Evolutionary conservation across 2,113 vertebrate genomes (phyloP), one percentile per base, ranked within the genome.

Genomic region (Aleadryas rufinucha): DNA sequence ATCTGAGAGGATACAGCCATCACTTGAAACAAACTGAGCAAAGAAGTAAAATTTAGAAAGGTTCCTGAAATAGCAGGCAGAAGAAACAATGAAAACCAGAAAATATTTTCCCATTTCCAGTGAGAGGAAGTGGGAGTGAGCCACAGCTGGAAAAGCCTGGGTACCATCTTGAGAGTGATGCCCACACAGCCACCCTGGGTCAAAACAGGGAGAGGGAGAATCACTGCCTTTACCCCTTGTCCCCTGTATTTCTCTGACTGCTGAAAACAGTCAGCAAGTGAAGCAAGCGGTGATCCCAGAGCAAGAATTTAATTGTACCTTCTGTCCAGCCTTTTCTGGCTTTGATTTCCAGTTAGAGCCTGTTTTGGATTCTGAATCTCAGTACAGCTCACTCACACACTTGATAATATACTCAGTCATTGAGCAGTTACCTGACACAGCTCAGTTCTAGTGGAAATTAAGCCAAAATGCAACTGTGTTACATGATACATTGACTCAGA

Each of bases 161-260:
- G 9, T 39, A 31, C 16, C 13, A 44, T 7, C 30, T 50, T 3
- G 2, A 66, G 24, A 41, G 15, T 24, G 27, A 27, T 20, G 11
- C 6, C 39, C 19, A 17, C 1, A 2, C 5, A 71, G 44, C 14
- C 33, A 41, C 12, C 15, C 10, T 8, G 31, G 7, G 6, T 20
- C 1, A 0, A 61, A 49, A 41, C 0, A 1, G 31, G 30, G 45
- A 65, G 15, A 4, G 4, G 17, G 24, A 69, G 22, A 57, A 20
- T 5, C 41, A 35, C 13, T 23, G 27, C 37, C 42, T 61, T 90
- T 27, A 12, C 14, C 22, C 13, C 14, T 59, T 26, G 30, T 39
- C 7, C 28, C 19, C 44, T 66, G 8, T 35, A 3, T 21, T 75
- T 30, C 54, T 45, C 11, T 35, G 27, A 6, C 50, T 64, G 41